Evolutionary conservation across 2,888 invertebrate species (phyloP).

Genomic region (Tromatobia lineatoria): DNA sequence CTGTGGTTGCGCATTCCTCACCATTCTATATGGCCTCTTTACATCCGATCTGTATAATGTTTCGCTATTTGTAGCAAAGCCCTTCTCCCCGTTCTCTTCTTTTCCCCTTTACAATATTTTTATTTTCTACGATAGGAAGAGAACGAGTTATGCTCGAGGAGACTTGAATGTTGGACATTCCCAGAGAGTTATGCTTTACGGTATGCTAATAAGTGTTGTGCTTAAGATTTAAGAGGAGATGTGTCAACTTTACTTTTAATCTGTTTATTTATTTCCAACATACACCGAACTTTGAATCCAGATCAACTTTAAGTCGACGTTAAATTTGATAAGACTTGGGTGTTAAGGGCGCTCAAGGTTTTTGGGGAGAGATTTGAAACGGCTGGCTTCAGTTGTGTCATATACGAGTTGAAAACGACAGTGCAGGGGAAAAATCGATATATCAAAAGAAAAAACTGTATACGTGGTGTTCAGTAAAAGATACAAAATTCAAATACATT

Average conservation of each 20-base stretch:
- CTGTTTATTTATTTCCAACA: not conserved
- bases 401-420: too few species aligned
- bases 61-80: not conserved
- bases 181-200: constrained; percentile 5
- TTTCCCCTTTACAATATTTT: constrained; percentile 12
- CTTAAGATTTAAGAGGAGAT: not conserved
- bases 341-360: too few species aligned
- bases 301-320: too few species aligned
- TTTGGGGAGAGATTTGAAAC: too few species aligned
- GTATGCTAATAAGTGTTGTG: not conserved
- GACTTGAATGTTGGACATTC: not conserved
- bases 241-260: not conserved
- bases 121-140: constrained; percentile 1
- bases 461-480: too few species aligned
- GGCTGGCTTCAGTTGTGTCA: too few species aligned
- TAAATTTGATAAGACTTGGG: too few species aligned
- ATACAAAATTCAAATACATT: too few species aligned
- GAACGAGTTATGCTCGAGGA: constrained; percentile 8
- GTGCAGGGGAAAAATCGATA: too few species aligned
- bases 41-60: constrained; percentile 22
- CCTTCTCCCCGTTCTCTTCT: not conserved
- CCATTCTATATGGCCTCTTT: constrained; percentile 7
- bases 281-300: not conserved
- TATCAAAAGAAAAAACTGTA: too few species aligned
- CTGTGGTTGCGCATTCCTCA: constrained; percentile 3